Percentiles rank a stretch among this genome's conserved stretches.
These are phyloP conservation scores for Otolemur crassicaudatus DNA, from an alignment of 2,797 vertebrate species.

Conservation along the genomic window DNA sequence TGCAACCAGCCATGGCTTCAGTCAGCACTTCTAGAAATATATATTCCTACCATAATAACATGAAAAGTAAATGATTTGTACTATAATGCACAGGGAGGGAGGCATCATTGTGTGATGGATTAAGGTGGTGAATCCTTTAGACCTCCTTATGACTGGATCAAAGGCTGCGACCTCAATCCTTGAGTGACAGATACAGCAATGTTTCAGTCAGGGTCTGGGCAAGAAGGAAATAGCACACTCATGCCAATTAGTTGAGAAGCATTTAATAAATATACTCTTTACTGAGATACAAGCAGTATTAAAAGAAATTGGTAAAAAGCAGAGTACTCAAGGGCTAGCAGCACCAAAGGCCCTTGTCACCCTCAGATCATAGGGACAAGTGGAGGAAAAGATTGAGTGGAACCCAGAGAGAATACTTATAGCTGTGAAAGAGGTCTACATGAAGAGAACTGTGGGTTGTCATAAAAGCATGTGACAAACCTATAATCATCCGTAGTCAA, in stretches of 20 bases:
- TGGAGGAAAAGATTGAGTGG: background rate
- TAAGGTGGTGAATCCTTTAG: background rate
- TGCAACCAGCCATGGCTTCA: background rate
- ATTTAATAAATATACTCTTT: background rate
- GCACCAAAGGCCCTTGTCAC: background rate
- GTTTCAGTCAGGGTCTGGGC: background rate
- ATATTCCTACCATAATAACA: background rate
- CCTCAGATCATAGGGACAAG: background rate
- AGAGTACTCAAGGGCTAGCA: background rate
- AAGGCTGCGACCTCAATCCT: background rate
- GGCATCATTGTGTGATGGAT: background rate
- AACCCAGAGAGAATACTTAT: background rate
- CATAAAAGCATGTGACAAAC: background rate
- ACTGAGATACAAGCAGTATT: background rate
- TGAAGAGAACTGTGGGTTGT: background rate
- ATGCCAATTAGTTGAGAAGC: background rate
- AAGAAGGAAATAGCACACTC: background rate
- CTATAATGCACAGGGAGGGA: background rate
- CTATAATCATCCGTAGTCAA: background rate
- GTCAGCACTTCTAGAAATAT: conserved; percentile 29
- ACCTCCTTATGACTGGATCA: background rate
- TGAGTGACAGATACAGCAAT: background rate
- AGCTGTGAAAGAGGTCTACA: background rate
- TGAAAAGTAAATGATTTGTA: background rate
- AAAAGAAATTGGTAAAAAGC: background rate